Evolutionary conservation across 2,888 invertebrate genomes (phyloP).

Genomic region (Kryphioiulus occultus): DNA sequence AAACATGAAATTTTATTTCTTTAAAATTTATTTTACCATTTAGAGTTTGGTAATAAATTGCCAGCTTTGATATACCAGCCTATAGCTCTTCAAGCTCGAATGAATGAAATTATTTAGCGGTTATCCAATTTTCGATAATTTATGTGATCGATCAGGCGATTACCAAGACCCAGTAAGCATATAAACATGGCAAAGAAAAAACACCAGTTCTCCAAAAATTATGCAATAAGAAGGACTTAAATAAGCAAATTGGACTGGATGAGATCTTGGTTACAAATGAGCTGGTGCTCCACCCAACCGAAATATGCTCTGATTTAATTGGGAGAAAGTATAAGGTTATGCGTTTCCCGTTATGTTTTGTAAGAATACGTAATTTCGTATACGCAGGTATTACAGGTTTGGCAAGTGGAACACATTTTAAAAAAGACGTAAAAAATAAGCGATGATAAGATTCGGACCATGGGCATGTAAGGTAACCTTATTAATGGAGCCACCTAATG

Average conservation of each 20-base stretch:
- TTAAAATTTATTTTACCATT: not conserved
- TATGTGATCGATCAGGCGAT: not conserved
- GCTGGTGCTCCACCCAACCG: not conserved
- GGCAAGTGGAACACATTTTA: conserved; percentile 41
- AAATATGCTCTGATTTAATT: conserved; percentile 30
- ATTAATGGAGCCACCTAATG: conserved; percentile 41
- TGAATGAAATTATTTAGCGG: not conserved
- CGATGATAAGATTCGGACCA: conserved; percentile 44
- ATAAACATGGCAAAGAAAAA: not conserved
- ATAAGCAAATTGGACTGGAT: conserved; percentile 4
- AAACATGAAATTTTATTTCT: not conserved
- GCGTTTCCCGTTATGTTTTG: conserved; percentile 25
- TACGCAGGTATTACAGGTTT: conserved; percentile 41
- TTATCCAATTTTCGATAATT: not conserved
- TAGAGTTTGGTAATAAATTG: not conserved
- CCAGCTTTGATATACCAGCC: not conserved
- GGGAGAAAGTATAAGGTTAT: conserved; percentile 35
- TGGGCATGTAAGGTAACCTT: conserved; percentile 45
- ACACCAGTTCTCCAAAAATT: not conserved
- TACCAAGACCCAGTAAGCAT: not conserved
- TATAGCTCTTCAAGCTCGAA: not conserved
- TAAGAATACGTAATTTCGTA: conserved; percentile 37
- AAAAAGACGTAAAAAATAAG: not conserved
- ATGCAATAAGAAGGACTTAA: not conserved
- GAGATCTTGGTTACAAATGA: conserved; percentile 10